These are phyloP conservation scores for Drosophila kikkawai DNA, from an alignment of 1,140 invertebrate genomes.

Conservation along the genomic window DNA sequence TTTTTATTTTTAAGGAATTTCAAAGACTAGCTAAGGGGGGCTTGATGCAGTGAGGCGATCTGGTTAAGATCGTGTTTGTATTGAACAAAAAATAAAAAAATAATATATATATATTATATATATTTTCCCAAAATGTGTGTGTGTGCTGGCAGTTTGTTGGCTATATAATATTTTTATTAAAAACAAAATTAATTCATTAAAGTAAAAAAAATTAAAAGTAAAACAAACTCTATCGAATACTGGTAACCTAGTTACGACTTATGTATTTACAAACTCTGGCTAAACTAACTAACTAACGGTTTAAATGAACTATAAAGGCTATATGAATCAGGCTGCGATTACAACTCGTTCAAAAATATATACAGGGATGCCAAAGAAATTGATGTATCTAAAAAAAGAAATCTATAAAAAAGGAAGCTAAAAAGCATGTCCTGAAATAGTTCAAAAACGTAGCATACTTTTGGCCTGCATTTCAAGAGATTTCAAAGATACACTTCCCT, in stretches of 20 bases:
- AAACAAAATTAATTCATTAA: background rate
- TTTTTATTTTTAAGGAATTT: conserved; percentile 46
- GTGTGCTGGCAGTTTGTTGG: conserved; percentile 57
- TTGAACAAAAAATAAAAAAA: background rate
- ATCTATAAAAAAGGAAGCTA: background rate
- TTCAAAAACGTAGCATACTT: background rate
- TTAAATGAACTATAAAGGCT: conserved; percentile 38
- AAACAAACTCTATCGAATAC: conserved; percentile 20
- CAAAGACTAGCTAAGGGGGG: conserved; percentile 65
- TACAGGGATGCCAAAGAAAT: background rate
- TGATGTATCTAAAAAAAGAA: background rate
- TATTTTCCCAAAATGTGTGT: conserved; percentile 10
- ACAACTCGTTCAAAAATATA: conserved; percentile 27
- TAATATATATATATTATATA: background rate
- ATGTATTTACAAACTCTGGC: conserved; percentile 31
- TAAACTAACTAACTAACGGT: conserved; percentile 44
- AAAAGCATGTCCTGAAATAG: background rate
- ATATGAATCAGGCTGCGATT: conserved; percentile 40
- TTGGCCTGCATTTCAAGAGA: background rate
- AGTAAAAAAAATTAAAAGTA: background rate
- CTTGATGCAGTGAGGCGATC: conserved; percentile 17
- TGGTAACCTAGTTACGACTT: conserved; percentile 36
- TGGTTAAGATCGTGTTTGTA: conserved; percentile 6
- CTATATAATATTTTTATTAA: conserved; percentile 5
- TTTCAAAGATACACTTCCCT: background rate